Conservation (phyloP, 2,797 vertebrate species). For the Eptatretus atami region DNA sequence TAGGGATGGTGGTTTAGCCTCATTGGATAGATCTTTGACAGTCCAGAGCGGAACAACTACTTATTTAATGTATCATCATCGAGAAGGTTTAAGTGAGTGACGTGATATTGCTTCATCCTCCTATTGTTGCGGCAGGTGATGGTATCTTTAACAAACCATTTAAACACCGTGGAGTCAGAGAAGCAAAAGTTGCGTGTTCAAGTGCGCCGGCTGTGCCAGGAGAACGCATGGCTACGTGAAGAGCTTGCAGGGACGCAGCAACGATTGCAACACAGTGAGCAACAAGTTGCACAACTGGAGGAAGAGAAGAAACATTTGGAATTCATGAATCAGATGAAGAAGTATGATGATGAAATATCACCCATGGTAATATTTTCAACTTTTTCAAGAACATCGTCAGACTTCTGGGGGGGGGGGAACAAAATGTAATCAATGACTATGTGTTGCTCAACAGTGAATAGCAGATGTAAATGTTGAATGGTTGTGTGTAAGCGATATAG, state of each 20-base stretch:
- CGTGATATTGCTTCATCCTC: neutral
- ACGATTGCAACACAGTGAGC: constrained; percentile 14
- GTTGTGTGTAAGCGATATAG: too few species aligned
- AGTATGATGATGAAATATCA: constrained; percentile 11
- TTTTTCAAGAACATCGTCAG: too few species aligned
- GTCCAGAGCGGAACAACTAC: too few species aligned
- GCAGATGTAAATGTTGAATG: too few species aligned
- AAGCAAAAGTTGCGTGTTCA: constrained; percentile 15
- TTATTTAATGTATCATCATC: too few species aligned
- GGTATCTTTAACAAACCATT: constrained; percentile 13
- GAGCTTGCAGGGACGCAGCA: constrained; percentile 14
- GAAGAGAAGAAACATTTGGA: constrained; percentile 16
- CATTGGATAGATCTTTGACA: too few species aligned
- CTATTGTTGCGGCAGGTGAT: constrained; percentile 12
- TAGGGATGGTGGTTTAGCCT: too few species aligned
- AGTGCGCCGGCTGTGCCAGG: constrained; percentile 14
- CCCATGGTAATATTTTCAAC: neutral
- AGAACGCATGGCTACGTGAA: constrained; percentile 16
- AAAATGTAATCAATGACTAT: too few species aligned
- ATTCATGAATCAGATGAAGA: constrained; percentile 15
- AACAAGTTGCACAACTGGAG: constrained; percentile 15
- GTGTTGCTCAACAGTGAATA: too few species aligned
- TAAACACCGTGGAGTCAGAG: constrained; percentile 14
- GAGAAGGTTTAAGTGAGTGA: too few species aligned
- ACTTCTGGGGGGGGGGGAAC: too few species aligned